Evolutionary conservation across 2,113 vertebrate genomes (phyloP), one percentile per base, ranked within the genome.

Genomic region (Dicrurus megarhynchus): DNA sequence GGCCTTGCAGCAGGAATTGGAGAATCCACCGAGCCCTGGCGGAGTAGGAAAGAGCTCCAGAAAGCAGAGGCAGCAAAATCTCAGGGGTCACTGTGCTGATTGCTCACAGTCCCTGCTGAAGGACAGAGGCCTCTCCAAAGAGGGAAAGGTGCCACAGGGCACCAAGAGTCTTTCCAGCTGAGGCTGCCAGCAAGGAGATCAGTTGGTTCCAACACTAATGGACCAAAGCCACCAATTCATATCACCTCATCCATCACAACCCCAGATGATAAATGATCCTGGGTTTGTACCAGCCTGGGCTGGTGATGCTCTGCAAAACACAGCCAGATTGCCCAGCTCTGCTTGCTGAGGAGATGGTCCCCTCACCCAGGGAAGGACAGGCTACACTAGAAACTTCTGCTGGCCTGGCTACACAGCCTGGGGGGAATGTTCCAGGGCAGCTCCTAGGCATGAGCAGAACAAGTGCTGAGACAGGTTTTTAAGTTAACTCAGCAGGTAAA

Each of bases 201-300:
- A 11, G 76, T 56, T 87, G 89, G 89, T 95, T 95, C 91, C 93
- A 97, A 33, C 77, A 6, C 56, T 82, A 94, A 94, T 68, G 81
- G 81, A 95, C 69, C 87, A 95, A 89, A 94, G 84, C 61, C 91
- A 93, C 91, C 84, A n/a, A 27, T 28, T 87, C 13, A 0, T 16
- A 87, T 87, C 91, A 59, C 47, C 77, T 93, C 95, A 96, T 96
- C 94, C 89, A 95, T 95, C 95, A 95, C 59, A 75, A 53, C 37
- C 49, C 20, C 53, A 19, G 84, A 81, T 92, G 91, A 96, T 87
- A 44, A 94, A 94, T 21, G 84, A 84, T 4, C 20, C 73, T 30
- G 65, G 57, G 77, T 68, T 56, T 82, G 52, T 77, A 96, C 56
- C 91, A 83, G 87, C 87, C 90, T 6, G 67, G 87, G 90, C 78